Base-by-base conservation (phyloP, 2,113 vertebrate genomes). In the Zonotrichia leucophrys region DNA sequence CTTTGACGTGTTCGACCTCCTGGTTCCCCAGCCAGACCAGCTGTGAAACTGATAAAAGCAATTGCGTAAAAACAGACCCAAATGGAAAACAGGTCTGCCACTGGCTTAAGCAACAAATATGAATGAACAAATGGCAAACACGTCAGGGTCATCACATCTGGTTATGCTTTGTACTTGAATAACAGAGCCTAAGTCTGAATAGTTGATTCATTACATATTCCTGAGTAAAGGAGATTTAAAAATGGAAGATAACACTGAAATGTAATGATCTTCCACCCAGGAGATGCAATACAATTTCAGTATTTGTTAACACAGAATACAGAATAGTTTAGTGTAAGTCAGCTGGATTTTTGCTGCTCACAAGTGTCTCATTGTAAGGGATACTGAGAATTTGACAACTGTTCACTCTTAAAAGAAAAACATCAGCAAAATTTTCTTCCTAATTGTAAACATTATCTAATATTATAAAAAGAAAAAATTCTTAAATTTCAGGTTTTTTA, bases 1-100 rank as follows among this genome's bases (percentile, higher is more conserved):
- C 15, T 85, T 85, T 89, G 89, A 92, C 77, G n/a, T 72, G 18
- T 67, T 95, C 85, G 55, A 95, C 86, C 83, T 87, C 41, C 46
- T 60, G 52, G 12, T 76, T 89, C 52, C 27, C 86, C 44, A 82
- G 58, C 31, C 79, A 90, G 63, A 39, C 66, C 83, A 94, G 47
- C 60, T 94, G 87, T 80, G 77, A 94, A 93, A 96, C 35, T 90
- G 80, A 90, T 94, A 82, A 90, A 95, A 69, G 10, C 23, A 75
- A 56, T 75, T 73, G 75, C 78, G 6, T 79, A 66, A 92, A 95
- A 94, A 2, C 37, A 91, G 53, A 69, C 7, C 11, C 41, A 39
- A 46, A 46, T 42, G 39, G 67, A 85, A 94, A 69, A 82, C 16
- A 55, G 23, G 23, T 35, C 58, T 87, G 24, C 31, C 46, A 53